Base-by-base conservation (phyloP, 1,140 invertebrate species). In the Zaprionus tsacasi region DNA sequence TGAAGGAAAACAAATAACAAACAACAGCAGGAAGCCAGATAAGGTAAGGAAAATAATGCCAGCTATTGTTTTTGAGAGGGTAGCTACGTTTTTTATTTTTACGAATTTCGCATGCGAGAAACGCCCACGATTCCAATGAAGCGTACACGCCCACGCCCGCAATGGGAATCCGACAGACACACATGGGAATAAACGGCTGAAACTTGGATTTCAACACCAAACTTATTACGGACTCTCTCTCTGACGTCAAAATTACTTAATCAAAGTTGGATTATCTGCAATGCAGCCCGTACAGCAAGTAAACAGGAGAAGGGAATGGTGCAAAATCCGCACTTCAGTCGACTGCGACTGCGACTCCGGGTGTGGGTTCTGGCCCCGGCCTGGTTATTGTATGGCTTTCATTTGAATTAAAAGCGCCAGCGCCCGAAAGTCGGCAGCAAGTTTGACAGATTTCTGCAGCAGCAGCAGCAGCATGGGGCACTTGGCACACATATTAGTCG, bases 211-310 rank as follows among this genome's bases (percentile, higher is more conserved):
- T 89, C 54, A 69, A 89, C 85, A 89, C 85, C 85, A 79, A 88
- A 89, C 85, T 76, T 89, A 85, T 81, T 89, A 88, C 65, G 60
- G 40, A 59, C 52, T 58, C 52, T 58, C 52, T 58, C 52, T 58
- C 61, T 70, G 67, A 72, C 61, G 72, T 68, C 57, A 61, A 85
- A 85, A 89, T 90, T 89, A 81, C 85, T 89, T 89, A 89, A 89
- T 89, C 85, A 89, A 89, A 89, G 85, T 89, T 89, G 85, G 85
- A 89, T 89, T 89, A 89, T 89, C 85, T 85, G 68, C 66, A 61
- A 33, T 55, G 57, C 72, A 69, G 25, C 58, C 54, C 77, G 68
- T 21, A 21, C 21, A 21, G 64, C 54, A 57, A 82, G 78, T 70
- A 79, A 81, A 81, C 70, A 82, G 65, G 30, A n/a, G 61, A 38